Percentiles rank a stretch among this genome's conserved stretches.
Evolutionary conservation across 2,888 invertebrate genomes (phyloP).

Genomic region (Nyleta sp.): DNA sequence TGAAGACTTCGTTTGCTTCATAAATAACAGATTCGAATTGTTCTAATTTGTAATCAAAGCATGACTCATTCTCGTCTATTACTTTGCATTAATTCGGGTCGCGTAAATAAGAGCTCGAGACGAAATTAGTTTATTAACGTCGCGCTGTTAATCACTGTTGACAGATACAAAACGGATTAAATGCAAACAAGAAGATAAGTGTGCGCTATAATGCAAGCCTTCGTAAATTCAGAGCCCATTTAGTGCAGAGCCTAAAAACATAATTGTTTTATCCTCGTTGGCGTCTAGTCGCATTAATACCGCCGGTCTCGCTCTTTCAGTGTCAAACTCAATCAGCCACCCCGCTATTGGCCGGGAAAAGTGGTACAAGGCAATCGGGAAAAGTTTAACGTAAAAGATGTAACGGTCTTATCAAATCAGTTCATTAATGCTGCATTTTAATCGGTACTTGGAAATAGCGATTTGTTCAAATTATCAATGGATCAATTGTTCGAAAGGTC

Average conservation of each 20-base stretch:
- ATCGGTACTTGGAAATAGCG: neutral
- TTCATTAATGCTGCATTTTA: slow-evolving; percentile 22
- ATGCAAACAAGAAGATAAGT: slow-evolving; percentile 34
- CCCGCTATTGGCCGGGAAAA: slow-evolving; percentile 23
- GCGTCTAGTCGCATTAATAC: slow-evolving; percentile 9
- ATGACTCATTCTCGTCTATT: neutral
- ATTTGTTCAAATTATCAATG: too few species aligned
- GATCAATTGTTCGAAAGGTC: too few species aligned
- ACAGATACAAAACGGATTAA: slow-evolving; percentile 31
- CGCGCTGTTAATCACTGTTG: slow-evolving; percentile 24
- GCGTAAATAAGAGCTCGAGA: neutral
- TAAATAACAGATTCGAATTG: too few species aligned
- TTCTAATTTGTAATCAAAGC: neutral
- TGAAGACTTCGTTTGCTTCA: too few species aligned
- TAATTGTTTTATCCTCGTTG: slow-evolving; percentile 28
- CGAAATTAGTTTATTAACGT: slow-evolving; percentile 19
- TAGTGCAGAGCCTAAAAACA: slow-evolving; percentile 16
- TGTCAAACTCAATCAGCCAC: slow-evolving; percentile 17
- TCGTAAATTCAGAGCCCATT: slow-evolving; percentile 25
- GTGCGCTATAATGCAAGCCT: slow-evolving; percentile 18
- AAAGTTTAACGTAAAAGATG: slow-evolving; percentile 26
- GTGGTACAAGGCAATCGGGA: slow-evolving; percentile 37
- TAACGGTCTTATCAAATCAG: slow-evolving; percentile 26
- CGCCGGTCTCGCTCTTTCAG: slow-evolving; percentile 14
- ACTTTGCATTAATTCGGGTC: slow-evolving; percentile 16